Evolutionary conservation across 2,888 invertebrate genomes (phyloP), one percentile per base, ranked within the genome.

Genomic region (Gymnocheta viridis): DNA sequence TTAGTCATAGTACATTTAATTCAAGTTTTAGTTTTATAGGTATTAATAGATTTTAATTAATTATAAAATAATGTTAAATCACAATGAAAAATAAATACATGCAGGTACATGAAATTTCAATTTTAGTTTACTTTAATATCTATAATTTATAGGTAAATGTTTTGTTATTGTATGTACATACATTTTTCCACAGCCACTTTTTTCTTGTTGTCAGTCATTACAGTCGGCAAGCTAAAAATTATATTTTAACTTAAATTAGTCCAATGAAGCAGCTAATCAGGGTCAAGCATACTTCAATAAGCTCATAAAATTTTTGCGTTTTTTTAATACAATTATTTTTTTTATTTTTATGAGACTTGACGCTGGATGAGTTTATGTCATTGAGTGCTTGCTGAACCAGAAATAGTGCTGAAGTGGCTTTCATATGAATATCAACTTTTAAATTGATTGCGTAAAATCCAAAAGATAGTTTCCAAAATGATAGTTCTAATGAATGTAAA

Each of bases 261-360:
- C 72, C 78, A 73, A 69, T 78, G 69, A 76, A 64, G 67, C 73
- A 74, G 67, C 67, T 78, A 82, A 78, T 73, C 82, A 82, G 82
- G 78, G 78, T 78, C 82, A 82, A 78, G 73, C 29, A 54, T 64
- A 69, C 62, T 78, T 60, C 73, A 73, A 47, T 73, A 54, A 67
- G 77, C 44, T 72, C 73, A 66, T 62, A 47, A 35, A 82, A 51
- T 49, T 66, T 56, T 69, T 44, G 49, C 51, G n/a, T 49, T 73
- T 35, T 62, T 51, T 54, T 44, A 29, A 29, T 29, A 44, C 49
- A 74, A 38, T 51, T 19, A 10, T 67, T 58, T 44, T 54, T 32
- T 17, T 10, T 60, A 60, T 73, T 49, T 10, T 47, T 17, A 72
- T 35, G 67, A 49, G 72, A 60, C 58, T 60, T 47, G 17, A 47